These are phyloP conservation scores for Lagopus leucura DNA, from an alignment of 2,113 vertebrate species.

Conservation along the genomic window DNA sequence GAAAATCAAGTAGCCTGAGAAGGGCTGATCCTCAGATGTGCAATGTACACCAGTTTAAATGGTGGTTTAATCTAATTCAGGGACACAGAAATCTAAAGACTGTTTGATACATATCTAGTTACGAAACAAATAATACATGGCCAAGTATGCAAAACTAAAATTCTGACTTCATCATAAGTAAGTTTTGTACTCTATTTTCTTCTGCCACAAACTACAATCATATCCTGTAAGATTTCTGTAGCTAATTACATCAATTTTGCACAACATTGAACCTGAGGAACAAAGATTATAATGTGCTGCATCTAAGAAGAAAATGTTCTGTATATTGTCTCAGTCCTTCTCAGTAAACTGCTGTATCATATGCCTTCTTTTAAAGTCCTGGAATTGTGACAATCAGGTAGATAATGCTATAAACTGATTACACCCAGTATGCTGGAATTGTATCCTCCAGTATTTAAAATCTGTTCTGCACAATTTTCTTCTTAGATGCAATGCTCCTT, in stretches of 20 bases:
- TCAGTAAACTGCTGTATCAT: neutral
- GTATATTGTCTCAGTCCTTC: neutral
- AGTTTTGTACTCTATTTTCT: neutral
- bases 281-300: neutral
- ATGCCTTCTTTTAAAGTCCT: neutral
- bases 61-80: neutral
- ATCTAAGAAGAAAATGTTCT: neutral
- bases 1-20: neutral
- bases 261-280: neutral
- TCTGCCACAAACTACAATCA: neutral
- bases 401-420: neutral
- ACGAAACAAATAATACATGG: neutral
- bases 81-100: neutral
- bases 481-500: neutral
- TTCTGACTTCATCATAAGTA: neutral
- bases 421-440: neutral
- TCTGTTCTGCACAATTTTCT: neutral
- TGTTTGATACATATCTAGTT: neutral
- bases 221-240: neutral
- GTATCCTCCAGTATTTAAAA: neutral
- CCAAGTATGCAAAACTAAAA: neutral
- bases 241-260: neutral
- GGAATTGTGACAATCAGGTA: neutral
- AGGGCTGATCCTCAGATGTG: neutral
- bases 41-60: neutral